Base-by-base conservation (phyloP, 2,113 vertebrate genomes). In the Saccopteryx bilineata region DNA sequence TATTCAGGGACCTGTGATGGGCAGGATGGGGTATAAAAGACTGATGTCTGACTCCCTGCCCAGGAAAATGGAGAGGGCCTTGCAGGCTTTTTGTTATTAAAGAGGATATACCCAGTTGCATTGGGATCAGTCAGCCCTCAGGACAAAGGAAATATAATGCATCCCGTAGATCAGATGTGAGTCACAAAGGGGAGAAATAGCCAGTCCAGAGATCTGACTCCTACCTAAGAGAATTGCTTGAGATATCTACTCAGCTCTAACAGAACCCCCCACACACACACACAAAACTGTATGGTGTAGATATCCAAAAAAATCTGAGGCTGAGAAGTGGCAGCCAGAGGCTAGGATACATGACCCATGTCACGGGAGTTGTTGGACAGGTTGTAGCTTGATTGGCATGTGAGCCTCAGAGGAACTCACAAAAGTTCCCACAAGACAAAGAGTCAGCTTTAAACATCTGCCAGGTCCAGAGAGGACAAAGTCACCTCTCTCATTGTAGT, bases 61-160 rank as follows among this genome's bases (percentile, higher is more conserved):
- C 26, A 63, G 33, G 66, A 88, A 75, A 97, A 87, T 68, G 82
- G 56, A 66, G 69, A 92, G 21, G 65, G 19, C 19, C 52, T 72
- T 61, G 54, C 7, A 90, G 50, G 7, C 9, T 78, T n/a, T 71
- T 75, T 60, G 17, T 46, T 87, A 72, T 19, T 58, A 9, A 60
- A 60, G 85, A 83, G 12, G 23, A 28, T 33, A 7, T 58, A 9
- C 19, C 33, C 72, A 52, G 7, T n/a, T 65, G 76, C 46, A 17
- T 33, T 80, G 61, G 63, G 39, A 61, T 21, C 24, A 81, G 91
- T 14, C 15, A 86, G 11, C 54, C 50, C 24, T 71, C 31, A 96
- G 63, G 76, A 93, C 24, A 88, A 48, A 93, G 48, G 63, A 79
- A 48, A 46, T 66, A n/a, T 31, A 71, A 56, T 19, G 31, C 52